Conservation (phyloP, 2,113 vertebrate genomes). For the Anser cygnoides region DNA sequence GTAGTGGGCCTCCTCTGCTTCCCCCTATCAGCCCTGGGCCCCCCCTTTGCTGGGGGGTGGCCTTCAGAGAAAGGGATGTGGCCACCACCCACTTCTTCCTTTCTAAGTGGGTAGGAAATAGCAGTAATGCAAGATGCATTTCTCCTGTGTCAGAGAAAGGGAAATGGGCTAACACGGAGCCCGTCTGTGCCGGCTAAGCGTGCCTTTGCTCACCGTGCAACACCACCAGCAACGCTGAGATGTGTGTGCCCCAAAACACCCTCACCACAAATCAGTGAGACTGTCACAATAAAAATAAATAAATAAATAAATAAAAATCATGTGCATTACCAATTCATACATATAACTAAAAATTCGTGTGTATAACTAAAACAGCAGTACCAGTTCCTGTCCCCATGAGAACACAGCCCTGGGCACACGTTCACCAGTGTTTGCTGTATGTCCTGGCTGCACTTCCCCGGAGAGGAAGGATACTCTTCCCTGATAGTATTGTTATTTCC, state of each 20-base stretch:
- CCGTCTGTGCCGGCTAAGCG: accelerated
- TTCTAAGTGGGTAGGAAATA: conserved; percentile 33
- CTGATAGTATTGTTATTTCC: neutral
- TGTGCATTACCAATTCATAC: accelerated
- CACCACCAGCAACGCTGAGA: neutral
- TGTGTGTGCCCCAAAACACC: neutral
- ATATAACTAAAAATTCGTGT: neutral
- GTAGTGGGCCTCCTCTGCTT: neutral
- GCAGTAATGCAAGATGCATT: conserved; percentile 7
- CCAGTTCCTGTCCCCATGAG: neutral
- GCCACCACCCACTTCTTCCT: conserved; percentile 63
- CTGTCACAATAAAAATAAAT: neutral
- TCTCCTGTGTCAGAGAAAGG: conserved; percentile 15
- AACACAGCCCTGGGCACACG: accelerated
- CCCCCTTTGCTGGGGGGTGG: neutral
- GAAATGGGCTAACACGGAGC: conserved; percentile 17
- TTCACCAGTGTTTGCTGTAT: neutral
- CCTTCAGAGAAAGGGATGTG: conserved; percentile 45
- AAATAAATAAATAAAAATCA: too few relatives aligned
- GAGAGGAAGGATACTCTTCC: neutral
- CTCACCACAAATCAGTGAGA: neutral
- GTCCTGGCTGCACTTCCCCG: neutral
- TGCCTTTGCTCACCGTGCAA: neutral
- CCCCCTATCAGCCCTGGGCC: accelerated
- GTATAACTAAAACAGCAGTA: neutral